Evolutionary conservation across 2,888 invertebrate species (phyloP), one percentile per base, ranked within the genome.

Genomic region (Escarpia spicata): DNA sequence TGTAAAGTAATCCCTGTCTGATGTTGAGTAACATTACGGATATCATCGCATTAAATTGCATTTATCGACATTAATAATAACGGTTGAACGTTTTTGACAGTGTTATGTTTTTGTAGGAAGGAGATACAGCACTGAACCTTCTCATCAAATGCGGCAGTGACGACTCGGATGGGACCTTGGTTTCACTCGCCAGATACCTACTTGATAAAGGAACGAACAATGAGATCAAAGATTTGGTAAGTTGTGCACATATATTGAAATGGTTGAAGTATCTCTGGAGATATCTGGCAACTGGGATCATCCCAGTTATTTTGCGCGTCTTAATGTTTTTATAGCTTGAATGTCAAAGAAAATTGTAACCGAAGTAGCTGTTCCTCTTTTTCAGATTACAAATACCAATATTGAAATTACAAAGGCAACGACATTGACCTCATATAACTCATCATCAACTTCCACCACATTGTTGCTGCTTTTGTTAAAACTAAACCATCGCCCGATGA

Each of bases 141-240:
- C 75, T 75, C n/a, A 75, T 75, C 26, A 75, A 75, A 75, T 75
- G 75, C 26, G 75, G 75, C 19, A 26, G 19, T n/a, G 19, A 75
- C 75, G 75, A 75, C 26, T 75, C 75, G 6, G 26, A 75, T 1
- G 75, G 75, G 26, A 75, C 19, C 75, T 26, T 75, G 75, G 19
- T 26, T 75, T 19, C 75, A 19, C 26, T 75, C 19, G 75, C n/a
- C 4, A 75, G 19, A 75, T 75, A 75, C 75, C 75, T 75, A 75
- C 75, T 75, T n/a, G 75, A 75, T 3, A 75, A 75, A 75, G 75
- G 75, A 75, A 75, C 75, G 75, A 75, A 75, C 75, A 75, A 75
- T 15, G 75, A 26, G 75, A 19, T 75, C 3, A 75, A 26, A 26
- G 75, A 75, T 75, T 75, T 75, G 75, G 75, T 75, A 75, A 75